A percentile compares a stretch with the other conserved stretches of the same genome.
These are phyloP conservation scores for Diplolepis rosae DNA, from an alignment of 2,888 invertebrate genomes.

Conservation along the genomic window DNA sequence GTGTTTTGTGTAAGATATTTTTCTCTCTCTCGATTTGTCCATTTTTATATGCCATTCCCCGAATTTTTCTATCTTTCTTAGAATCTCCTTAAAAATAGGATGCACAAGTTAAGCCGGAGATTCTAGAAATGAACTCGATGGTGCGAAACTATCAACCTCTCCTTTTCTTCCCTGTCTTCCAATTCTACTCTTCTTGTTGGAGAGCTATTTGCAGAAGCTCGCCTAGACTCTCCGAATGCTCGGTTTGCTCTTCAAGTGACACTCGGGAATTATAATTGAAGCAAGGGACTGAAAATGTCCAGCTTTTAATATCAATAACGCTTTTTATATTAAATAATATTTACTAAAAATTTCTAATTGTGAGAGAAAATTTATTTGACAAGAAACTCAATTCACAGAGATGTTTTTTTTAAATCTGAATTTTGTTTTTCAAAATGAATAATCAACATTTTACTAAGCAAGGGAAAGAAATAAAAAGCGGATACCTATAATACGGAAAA, in stretches of 20 bases:
- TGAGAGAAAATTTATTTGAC: too few relatives aligned
- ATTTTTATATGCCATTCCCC: conserved; percentile 12
- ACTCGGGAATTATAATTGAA: conserved; percentile 3
- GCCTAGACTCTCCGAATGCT: conserved; percentile 6
- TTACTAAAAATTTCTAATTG: too few relatives aligned
- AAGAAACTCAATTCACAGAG: too few relatives aligned
- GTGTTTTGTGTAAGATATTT: neutral
- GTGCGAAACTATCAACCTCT: conserved; percentile 14
- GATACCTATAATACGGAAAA: too few relatives aligned
- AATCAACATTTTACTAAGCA: too few relatives aligned
- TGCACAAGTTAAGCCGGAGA: neutral
- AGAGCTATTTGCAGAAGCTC: conserved; percentile 12
- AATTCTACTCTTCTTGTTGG: conserved; percentile 9
- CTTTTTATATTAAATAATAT: neutral
- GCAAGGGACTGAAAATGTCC: neutral
- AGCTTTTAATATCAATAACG: neutral
- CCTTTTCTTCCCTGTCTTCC: neutral
- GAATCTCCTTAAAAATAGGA: neutral
- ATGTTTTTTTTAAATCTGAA: too few relatives aligned
- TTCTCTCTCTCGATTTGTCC: conserved; percentile 18
- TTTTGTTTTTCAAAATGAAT: too few relatives aligned
- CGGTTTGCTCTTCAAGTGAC: conserved; percentile 12
- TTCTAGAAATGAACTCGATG: conserved; percentile 12
- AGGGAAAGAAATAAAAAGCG: too few relatives aligned
- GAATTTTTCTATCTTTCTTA: neutral